Evolutionary conservation across 2,113 vertebrate genomes (phyloP).

Genomic region (Campylomormyrus tamandua): DNA sequence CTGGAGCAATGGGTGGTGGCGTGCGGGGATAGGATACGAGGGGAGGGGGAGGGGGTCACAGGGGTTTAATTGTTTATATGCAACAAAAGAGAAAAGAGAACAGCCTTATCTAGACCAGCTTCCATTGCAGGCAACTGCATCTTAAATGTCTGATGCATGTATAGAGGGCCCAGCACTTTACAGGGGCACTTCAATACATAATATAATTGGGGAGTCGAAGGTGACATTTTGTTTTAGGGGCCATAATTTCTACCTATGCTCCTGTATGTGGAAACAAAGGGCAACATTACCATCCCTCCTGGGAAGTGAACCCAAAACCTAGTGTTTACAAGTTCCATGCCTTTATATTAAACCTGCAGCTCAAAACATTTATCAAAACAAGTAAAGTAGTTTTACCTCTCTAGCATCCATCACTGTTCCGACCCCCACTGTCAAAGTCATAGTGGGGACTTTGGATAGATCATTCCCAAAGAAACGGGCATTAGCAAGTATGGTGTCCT

Average conservation of each 20-base stretch:
- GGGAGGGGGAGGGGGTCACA: too few species aligned
- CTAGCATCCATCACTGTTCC: slow-evolving; percentile 95
- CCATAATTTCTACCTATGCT: neutral
- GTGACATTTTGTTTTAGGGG: neutral
- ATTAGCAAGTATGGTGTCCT: slow-evolving; percentile 92
- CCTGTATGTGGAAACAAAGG: neutral
- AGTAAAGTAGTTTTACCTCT: slow-evolving; percentile 67
- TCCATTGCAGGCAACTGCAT: neutral
- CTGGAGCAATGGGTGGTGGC: too few species aligned
- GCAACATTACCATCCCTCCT: neutral
- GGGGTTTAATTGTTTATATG: neutral
- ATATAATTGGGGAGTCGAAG: too few species aligned
- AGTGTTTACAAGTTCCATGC: too few species aligned
- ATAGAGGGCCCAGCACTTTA: neutral
- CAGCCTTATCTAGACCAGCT: neutral
- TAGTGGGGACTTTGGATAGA: slow-evolving; percentile 87
- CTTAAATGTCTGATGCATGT: neutral
- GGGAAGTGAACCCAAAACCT: neutral
- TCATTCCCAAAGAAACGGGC: slow-evolving; percentile 89
- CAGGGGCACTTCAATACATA: too few species aligned
- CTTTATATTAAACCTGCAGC: neutral
- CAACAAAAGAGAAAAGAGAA: neutral
- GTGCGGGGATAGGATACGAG: too few species aligned
- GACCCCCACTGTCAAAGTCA: slow-evolving; percentile 92
- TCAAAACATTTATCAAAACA: neutral